Percentiles rank a stretch among this genome's conserved stretches.
phyloP scores from a whole-genome alignment of 2,113 vertebrate genomes.

The Stigmatopora argus region DNA sequence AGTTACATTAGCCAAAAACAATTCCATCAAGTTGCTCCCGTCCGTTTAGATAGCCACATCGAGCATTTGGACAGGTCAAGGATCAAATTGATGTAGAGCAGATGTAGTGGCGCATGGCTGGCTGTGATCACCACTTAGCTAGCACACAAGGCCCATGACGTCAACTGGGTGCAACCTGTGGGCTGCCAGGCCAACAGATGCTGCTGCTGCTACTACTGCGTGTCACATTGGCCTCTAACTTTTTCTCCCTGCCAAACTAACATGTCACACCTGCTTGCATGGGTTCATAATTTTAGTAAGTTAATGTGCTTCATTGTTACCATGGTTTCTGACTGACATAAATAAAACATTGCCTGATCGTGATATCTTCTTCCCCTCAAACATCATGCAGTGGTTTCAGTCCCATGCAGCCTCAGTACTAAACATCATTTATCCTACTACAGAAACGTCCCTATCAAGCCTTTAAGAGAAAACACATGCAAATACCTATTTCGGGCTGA shows the following conservation, averaged over 20 bases:
- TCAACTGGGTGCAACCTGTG: conserved; percentile 59
- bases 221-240: conserved; percentile 18
- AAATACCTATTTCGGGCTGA: too few relatives aligned
- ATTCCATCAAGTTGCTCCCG: conserved; percentile 19
- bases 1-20: conserved; percentile 18
- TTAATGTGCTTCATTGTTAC: background rate
- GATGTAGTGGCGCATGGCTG: conserved; percentile 29
- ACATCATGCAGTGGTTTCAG: too few relatives aligned
- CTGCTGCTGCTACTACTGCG: conserved; percentile 57
- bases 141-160: conserved; percentile 52
- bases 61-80: conserved; percentile 1
- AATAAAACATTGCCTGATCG: background rate
- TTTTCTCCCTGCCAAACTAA: conserved; percentile 20
- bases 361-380: background rate
- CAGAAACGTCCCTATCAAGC: background rate
- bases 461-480: background rate
- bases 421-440: background rate
- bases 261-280: conserved; percentile 1
- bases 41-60: conserved; percentile 4
- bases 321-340: background rate
- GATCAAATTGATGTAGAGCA: conserved; percentile 34
- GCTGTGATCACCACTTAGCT: conserved; percentile 31
- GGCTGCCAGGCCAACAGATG: conserved; percentile 53
- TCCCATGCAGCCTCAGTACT: background rate
- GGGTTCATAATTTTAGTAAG: background rate